These are phyloP conservation scores for Lacerta bilineata DNA, from an alignment of 2,797 vertebrate genomes.

Conservation along the genomic window DNA sequence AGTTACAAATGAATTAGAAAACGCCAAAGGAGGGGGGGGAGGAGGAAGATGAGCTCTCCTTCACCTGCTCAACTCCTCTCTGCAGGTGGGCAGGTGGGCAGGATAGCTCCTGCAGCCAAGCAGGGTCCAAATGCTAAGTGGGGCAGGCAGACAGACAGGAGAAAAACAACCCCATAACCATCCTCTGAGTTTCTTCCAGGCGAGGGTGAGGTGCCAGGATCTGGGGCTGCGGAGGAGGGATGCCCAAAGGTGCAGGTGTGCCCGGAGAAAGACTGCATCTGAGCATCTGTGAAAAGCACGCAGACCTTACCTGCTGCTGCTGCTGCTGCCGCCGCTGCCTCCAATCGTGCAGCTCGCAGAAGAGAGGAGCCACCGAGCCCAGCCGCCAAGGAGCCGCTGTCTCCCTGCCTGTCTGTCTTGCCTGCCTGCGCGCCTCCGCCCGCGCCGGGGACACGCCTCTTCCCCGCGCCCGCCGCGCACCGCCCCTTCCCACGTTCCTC, in stretches of 20 bases:
- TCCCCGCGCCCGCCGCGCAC: neutral
- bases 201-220: neutral
- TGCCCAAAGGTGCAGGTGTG: neutral
- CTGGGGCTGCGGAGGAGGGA: neutral
- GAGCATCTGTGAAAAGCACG: neutral
- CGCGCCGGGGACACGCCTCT: conserved; percentile 45
- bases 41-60: neutral
- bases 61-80: neutral
- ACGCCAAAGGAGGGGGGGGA: no score
- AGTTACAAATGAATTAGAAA: no score
- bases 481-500: conserved; percentile 14
- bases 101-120: neutral
- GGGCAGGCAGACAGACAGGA: neutral
- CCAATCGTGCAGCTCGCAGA: neutral
- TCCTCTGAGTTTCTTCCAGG: conserved; percentile 6
- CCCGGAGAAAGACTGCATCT: neutral
- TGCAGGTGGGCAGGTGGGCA: neutral
- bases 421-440: conserved; percentile 20
- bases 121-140: neutral
- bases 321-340: conserved; percentile 32
- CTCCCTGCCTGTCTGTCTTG: neutral
- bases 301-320: conserved; percentile 56
- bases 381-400: neutral
- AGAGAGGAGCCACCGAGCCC: conserved; percentile 3
- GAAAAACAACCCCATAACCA: neutral